These are phyloP conservation scores for Spodoptera littoralis DNA, from an alignment of 2,888 invertebrate species.

Conservation along the genomic window DNA sequence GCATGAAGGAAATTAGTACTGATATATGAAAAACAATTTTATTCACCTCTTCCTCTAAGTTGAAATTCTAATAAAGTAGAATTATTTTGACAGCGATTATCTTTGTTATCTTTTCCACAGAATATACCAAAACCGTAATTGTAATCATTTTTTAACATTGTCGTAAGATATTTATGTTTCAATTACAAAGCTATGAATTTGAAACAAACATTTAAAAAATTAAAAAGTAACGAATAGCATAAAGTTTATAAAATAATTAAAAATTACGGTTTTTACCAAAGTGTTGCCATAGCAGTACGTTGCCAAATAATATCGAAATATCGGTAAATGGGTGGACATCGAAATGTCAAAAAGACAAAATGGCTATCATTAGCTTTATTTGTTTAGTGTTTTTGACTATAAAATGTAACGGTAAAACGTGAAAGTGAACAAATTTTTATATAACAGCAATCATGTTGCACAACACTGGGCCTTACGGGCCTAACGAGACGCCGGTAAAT, in stretches of 20 bases:
- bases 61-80: not conserved
- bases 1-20: too few species aligned
- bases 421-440: constrained; percentile 41
- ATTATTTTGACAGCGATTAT: not conserved
- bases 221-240: not conserved
- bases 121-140: not conserved
- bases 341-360: constrained; percentile 73
- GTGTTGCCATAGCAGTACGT: constrained; percentile 11
- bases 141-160: too few species aligned
- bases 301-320: constrained; percentile 11
- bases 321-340: constrained; percentile 54
- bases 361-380: constrained; percentile 76
- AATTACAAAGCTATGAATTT: too few species aligned
- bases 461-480: constrained; percentile 78
- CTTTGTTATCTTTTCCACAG: not conserved
- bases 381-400: constrained; percentile 66
- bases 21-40: not conserved
- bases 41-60: fast-evolving
- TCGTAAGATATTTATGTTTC: too few species aligned
- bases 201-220: too few species aligned
- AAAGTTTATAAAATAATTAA: too few species aligned
- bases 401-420: constrained; percentile 58
- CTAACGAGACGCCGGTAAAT: constrained; percentile 75
- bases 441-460: constrained; percentile 73
- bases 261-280: constrained; percentile 24